These are phyloP conservation scores for Cryptoprocta ferox DNA, from an alignment of 2,797 vertebrate species.

Conservation along the genomic window DNA sequence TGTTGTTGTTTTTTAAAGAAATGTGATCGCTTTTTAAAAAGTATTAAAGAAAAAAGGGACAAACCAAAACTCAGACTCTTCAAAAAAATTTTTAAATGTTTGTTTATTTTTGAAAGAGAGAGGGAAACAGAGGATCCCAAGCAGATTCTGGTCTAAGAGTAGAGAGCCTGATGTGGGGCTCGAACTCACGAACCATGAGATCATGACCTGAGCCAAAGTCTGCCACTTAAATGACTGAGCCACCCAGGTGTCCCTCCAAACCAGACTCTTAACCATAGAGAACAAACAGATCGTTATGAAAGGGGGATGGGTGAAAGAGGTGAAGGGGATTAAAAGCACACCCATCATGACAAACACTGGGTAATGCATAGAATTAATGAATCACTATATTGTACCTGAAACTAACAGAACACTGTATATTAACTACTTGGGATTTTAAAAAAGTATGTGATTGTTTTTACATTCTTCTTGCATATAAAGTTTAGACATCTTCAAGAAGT, in stretches of 20 bases:
- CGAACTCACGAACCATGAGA: no score
- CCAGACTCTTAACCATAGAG: not conserved
- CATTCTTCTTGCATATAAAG: not conserved
- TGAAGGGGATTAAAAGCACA: not conserved
- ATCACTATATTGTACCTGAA: not conserved
- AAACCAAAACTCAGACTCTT: not conserved
- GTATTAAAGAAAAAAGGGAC: not conserved
- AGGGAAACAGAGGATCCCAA: no score
- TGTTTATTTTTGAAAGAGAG: no score
- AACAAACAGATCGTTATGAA: not conserved
- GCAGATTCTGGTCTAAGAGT: no score
- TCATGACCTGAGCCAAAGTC: no score
- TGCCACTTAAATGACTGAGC: no score
- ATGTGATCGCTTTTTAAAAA: not conserved
- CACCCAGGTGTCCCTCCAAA: not conserved
- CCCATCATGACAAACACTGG: not conserved
- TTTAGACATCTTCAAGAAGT: not conserved
- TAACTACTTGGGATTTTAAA: not conserved
- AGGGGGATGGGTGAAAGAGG: not conserved
- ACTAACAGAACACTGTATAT: not conserved
- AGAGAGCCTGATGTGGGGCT: no score
- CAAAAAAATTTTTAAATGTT: no score
- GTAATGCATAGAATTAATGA: not conserved
- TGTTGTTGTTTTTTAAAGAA: not conserved
- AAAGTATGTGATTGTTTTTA: conserved; percentile 12